Percentiles rank a stretch among this genome's conserved stretches.
Evolutionary conservation across 2,888 invertebrate species (phyloP).

Genomic region (Pimpla rufipes): DNA sequence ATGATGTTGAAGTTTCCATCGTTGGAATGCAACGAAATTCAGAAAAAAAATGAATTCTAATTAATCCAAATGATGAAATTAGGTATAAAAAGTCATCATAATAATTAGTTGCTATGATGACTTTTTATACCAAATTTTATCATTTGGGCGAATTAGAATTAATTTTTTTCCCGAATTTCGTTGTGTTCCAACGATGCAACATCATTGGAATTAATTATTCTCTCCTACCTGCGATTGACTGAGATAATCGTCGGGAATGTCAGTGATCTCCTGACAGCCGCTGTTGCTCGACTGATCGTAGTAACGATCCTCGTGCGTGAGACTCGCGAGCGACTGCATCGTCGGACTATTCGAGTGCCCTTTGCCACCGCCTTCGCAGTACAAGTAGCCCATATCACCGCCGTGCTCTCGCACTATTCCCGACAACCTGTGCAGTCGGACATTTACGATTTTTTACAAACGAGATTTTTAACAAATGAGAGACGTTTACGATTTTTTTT

Average conservation of each 20-base stretch:
- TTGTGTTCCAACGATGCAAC: not conserved
- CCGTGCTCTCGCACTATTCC: constrained; percentile 83
- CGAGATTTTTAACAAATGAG: not conserved
- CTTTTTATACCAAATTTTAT: too few species aligned
- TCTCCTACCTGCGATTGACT: constrained; percentile 90
- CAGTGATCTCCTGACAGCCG: constrained; percentile 90
- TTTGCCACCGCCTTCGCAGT: constrained; percentile 83
- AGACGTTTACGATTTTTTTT: constrained; percentile 36
- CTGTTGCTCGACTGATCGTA: constrained; percentile 81
- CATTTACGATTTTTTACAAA: too few species aligned
- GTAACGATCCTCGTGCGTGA: constrained; percentile 82
- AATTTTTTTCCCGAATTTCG: too few species aligned
- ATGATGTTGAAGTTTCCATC: not conserved
- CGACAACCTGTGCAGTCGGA: constrained; percentile 77
- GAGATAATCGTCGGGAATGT: constrained; percentile 94
- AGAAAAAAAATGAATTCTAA: not conserved
- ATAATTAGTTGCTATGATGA: too few species aligned
- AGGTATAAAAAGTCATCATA: too few species aligned
- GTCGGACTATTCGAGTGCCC: constrained; percentile 85
- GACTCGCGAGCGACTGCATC: constrained; percentile 84
- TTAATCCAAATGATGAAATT: too few species aligned
- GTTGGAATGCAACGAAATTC: not conserved
- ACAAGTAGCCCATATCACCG: constrained; percentile 83
- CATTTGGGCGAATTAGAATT: too few species aligned
- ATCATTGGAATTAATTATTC: not conserved